phyloP scores from a whole-genome alignment of 2,888 invertebrate species.

The Tolmerus cingulatus region DNA sequence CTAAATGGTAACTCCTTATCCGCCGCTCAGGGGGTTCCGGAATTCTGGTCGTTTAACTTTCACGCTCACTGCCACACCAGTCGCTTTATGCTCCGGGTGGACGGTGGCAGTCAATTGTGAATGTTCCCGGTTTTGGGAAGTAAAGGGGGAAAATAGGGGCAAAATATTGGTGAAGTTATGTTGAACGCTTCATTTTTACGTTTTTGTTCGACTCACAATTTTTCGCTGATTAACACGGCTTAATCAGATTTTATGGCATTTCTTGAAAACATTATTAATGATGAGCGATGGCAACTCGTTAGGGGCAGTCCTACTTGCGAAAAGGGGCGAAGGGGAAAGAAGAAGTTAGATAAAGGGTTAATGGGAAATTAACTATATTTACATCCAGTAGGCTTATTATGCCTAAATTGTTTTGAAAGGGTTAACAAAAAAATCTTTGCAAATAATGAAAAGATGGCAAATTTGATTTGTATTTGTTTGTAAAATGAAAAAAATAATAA shows the following conservation, averaged over 20 bases:
- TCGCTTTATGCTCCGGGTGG: not conserved
- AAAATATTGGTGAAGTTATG: conserved; percentile 19
- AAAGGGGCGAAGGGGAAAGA: not conserved
- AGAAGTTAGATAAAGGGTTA: not conserved
- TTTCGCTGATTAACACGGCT: conserved; percentile 38
- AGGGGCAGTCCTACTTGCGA: not conserved
- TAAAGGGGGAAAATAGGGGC: not conserved
- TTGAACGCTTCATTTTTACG: conserved; percentile 21
- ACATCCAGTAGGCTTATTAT: not conserved
- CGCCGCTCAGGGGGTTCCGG: not conserved
- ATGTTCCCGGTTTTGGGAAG: not conserved
- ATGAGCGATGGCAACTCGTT: not conserved
- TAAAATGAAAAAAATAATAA: not conserved
- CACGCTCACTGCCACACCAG: not conserved
- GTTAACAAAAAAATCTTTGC: not conserved
- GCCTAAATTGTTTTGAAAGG: not conserved
- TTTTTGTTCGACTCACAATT: conserved; percentile 11
- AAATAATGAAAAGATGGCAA: not conserved
- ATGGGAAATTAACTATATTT: not conserved
- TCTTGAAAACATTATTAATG: conserved; percentile 20
- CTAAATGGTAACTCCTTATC: not conserved
- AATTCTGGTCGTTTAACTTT: not conserved
- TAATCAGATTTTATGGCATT: conserved; percentile 29
- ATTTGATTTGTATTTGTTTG: not conserved
- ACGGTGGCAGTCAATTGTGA: not conserved